phyloP scores from a whole-genome alignment of 2,888 invertebrate species.

The Phalera bucephala region DNA sequence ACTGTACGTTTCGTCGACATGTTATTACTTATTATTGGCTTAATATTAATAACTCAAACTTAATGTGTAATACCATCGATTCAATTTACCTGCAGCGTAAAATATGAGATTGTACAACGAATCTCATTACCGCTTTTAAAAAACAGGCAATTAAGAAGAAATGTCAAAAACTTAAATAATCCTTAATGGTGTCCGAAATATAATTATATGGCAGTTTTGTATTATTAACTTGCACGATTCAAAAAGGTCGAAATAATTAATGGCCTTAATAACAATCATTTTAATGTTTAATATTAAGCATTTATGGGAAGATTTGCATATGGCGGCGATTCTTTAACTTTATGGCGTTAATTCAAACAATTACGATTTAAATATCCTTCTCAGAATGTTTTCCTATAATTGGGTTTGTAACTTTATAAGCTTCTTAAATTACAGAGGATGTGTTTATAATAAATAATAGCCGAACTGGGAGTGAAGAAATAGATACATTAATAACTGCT shows the following conservation, averaged over 20 bases:
- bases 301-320: conserved; percentile 60
- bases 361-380: conserved; percentile 41
- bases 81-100: conserved; percentile 27
- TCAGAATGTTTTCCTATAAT: conserved; percentile 32
- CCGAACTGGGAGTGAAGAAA: not conserved
- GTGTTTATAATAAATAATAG: conserved; percentile 13
- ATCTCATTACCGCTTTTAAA: conserved; percentile 38
- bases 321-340: conserved; percentile 46
- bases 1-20: conserved; percentile 17
- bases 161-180: conserved; percentile 49
- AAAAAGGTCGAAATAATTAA: conserved; percentile 75
- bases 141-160: conserved; percentile 42
- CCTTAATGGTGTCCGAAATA: conserved; percentile 55
- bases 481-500: not conserved
- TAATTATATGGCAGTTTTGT: conserved; percentile 61
- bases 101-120: conserved; percentile 38
- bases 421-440: conserved; percentile 14
- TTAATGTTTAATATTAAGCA: conserved; percentile 55
- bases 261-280: conserved; percentile 62
- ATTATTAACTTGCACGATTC: conserved; percentile 56
- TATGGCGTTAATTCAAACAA: conserved; percentile 52
- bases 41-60: conserved; percentile 18
- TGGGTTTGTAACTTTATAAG: conserved; percentile 22
- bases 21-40: conserved; percentile 21
- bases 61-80: conserved; percentile 26